Conservation (phyloP, 2,797 vertebrate genomes). For the Varecia variegata region DNA sequence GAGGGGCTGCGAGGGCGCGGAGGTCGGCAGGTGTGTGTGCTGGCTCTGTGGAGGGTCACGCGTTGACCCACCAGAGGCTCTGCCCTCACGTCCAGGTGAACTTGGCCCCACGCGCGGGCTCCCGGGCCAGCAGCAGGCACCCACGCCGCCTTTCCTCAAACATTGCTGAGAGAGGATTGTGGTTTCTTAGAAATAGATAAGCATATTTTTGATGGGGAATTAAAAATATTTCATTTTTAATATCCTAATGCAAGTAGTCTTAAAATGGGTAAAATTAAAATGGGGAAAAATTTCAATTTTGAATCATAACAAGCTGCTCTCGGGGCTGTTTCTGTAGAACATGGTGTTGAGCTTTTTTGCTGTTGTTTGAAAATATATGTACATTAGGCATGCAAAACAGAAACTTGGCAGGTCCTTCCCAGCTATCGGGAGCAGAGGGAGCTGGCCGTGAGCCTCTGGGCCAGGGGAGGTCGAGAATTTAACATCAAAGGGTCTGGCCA, state of each 20-base stretch:
- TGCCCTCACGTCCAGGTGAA: not conserved
- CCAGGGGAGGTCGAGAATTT: rapidly evolving
- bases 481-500: rapidly evolving
- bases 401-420: not conserved
- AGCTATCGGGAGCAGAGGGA: not conserved
- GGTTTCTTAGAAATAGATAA: not conserved
- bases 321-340: not conserved
- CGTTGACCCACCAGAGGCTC: rapidly evolving
- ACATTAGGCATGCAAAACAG: rapidly evolving
- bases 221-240: not conserved
- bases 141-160: rapidly evolving
- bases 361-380: not conserved
- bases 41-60: no score
- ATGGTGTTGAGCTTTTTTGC: rapidly evolving
- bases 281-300: not conserved
- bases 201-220: not conserved
- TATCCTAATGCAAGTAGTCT: not conserved
- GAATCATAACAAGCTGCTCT: not conserved
- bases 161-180: rapidly evolving
- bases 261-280: not conserved
- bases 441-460: rapidly evolving
- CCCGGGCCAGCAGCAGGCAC: not conserved
- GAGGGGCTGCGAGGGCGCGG: rapidly evolving
- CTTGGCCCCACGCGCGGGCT: rapidly evolving
- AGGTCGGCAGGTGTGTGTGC: rapidly evolving